These are phyloP conservation scores for Sinocyclocheilus anshuiensis DNA, from an alignment of 2,113 vertebrate genomes.

Conservation along the genomic window DNA sequence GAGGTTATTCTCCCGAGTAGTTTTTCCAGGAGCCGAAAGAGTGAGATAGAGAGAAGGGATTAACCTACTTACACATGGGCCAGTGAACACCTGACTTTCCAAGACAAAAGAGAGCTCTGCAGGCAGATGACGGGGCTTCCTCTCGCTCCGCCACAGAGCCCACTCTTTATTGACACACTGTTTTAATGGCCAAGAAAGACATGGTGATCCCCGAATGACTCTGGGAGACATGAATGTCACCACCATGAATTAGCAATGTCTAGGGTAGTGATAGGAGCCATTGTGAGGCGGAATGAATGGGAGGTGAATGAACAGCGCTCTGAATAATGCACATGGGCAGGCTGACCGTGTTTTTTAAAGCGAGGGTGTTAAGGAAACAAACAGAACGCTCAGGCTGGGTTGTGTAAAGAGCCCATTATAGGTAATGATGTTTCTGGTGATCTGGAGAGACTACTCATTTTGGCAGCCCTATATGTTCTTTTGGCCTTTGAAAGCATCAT, in stretches of 20 bases:
- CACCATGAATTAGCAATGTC: constrained; percentile 39
- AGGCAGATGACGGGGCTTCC: constrained; percentile 39
- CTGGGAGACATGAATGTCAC: constrained; percentile 23
- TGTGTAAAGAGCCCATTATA: constrained; percentile 18
- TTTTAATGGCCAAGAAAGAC: background rate
- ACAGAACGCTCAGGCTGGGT: background rate
- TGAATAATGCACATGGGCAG: constrained; percentile 5
- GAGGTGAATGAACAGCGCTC: constrained; percentile 1
- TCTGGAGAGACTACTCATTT: constrained; percentile 24
- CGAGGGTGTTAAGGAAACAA: background rate
- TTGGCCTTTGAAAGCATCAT: constrained; percentile 15
- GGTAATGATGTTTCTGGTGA: constrained; percentile 43
- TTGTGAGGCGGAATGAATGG: constrained; percentile 2
- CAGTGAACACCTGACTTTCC: constrained; percentile 56
- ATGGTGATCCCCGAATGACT: background rate
- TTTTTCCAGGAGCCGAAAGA: constrained; percentile 38
- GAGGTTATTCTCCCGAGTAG: constrained; percentile 53
- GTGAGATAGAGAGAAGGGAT: constrained; percentile 50
- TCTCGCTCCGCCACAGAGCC: constrained; percentile 6
- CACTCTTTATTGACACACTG: background rate
- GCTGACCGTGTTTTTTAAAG: constrained; percentile 5
- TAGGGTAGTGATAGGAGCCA: constrained; percentile 28
- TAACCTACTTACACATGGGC: constrained; percentile 62
- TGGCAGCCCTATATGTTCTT: constrained; percentile 11
- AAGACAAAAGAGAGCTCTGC: constrained; percentile 29